phyloP scores from a whole-genome alignment of 92 coral and sea anemone species.

The Parazoanthus darwini region DNA sequence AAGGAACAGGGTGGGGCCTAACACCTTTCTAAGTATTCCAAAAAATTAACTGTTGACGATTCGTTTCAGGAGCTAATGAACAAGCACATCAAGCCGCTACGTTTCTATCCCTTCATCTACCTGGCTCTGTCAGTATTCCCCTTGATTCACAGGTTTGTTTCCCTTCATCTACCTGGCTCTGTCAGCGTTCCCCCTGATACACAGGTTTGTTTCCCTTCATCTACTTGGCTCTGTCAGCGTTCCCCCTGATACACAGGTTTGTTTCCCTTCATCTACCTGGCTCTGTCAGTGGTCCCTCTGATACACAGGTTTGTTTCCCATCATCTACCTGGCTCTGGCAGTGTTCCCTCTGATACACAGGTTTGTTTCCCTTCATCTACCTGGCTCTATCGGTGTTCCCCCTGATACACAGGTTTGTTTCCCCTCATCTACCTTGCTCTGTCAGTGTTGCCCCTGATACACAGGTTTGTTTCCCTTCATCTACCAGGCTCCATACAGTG shows the following conservation, averaged over 20 bases:
- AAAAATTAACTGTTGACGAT: neutral
- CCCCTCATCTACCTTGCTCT: conserved; percentile 40
- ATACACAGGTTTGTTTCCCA: too few species aligned
- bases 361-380: conserved; percentile 42
- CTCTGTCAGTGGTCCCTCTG: too few species aligned
- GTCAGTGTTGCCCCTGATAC: conserved; percentile 41
- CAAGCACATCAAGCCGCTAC: conserved; percentile 49
- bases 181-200: neutral
- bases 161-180: neutral
- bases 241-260: conserved; percentile 52
- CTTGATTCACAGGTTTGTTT: conserved; percentile 49
- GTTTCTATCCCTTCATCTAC: conserved; percentile 46
- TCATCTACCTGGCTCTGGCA: too few species aligned
- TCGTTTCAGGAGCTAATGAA: conserved; percentile 49
- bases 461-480: conserved; percentile 39
- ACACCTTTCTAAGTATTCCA: neutral
- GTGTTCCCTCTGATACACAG: conserved; percentile 37
- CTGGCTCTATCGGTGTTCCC: conserved; percentile 44
- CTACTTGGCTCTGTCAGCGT: conserved; percentile 41
- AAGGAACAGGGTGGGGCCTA: neutral
- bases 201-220: conserved; percentile 20
- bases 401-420: conserved; percentile 50
- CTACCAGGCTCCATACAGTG: too few species aligned
- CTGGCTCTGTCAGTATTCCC: conserved; percentile 46
- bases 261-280: neutral